Base-by-base conservation (phyloP, 2,888 invertebrate species). In the Drosophila trichaetosa region DNA sequence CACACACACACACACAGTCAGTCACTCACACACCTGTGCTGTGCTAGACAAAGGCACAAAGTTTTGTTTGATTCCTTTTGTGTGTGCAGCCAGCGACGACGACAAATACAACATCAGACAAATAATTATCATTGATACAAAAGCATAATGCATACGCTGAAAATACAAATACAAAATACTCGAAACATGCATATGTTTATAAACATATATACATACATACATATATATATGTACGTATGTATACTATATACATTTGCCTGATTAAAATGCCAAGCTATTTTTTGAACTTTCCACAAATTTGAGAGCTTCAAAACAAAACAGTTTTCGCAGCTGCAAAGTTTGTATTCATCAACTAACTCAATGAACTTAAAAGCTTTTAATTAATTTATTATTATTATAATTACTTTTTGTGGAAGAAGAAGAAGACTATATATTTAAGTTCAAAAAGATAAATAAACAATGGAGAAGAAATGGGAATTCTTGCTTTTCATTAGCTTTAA, bases 121-220 rank as follows among this genome's bases (percentile, higher is more conserved):
- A 89, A 87, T 86, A 90, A 90, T 86, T 90, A 86, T 86, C 90
- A 86, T 90, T 89, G 86, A 86, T 86, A 87, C 87, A 87, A 87
- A 87, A 90, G 83, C 76, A 74, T 70, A 76, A 76, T 73, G 66
- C 53, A 34, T 54, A 52, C 60, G 57, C 54, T 27, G 65, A 38
- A 69, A 51, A 66, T 57, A 69, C 54, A 56, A 60, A 68, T 38
- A 69, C 49, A 57, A 66, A 57, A 65, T 61, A 40, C 49, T 38
- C 24, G 27, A 75, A 62, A 54, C 33, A 27, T 40, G 51, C 57
- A 57, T 40, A 48, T 79, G 69, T 73, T 79, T 69, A 81, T 72
- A 76, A 72, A 60, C 57, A 65, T 68, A 59, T 78, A 40, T 40
- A 56, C 31, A 74, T 54, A 68, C 66, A 66, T 56, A 68, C 63